Conservation (phyloP, 2,113 vertebrate species). For the Cygnus buccinator region DNA sequence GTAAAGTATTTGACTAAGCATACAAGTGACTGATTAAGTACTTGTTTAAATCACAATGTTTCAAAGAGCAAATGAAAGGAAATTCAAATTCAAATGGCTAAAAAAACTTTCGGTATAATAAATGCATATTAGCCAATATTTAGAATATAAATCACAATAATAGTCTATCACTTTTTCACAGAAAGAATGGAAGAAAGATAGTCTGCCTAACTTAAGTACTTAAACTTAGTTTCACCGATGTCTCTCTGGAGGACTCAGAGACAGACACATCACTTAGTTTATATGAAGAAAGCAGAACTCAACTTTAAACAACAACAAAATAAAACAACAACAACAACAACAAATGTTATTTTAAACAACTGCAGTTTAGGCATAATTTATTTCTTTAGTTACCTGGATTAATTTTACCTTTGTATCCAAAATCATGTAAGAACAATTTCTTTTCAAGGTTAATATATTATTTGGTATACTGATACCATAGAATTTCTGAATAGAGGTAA, state of each 20-base stretch:
- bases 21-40: neutral
- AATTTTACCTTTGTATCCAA: neutral
- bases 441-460: neutral
- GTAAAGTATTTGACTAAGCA: neutral
- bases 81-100: neutral
- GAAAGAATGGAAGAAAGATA: neutral
- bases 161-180: neutral
- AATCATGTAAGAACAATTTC: neutral
- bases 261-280: neutral
- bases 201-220: neutral
- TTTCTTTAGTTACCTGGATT: neutral
- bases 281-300: neutral
- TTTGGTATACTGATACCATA: neutral
- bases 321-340: neutral
- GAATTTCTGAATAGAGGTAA: neutral
- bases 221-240: neutral
- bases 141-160: slow-evolving; percentile 17
- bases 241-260: neutral
- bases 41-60: neutral
- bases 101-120: neutral
- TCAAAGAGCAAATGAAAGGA: neutral
- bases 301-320: neutral
- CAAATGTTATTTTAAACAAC: neutral
- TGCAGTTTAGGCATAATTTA: neutral
- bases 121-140: neutral